Base-by-base conservation (phyloP, 1,140 invertebrate genomes). In the Sogatella furcifera region DNA sequence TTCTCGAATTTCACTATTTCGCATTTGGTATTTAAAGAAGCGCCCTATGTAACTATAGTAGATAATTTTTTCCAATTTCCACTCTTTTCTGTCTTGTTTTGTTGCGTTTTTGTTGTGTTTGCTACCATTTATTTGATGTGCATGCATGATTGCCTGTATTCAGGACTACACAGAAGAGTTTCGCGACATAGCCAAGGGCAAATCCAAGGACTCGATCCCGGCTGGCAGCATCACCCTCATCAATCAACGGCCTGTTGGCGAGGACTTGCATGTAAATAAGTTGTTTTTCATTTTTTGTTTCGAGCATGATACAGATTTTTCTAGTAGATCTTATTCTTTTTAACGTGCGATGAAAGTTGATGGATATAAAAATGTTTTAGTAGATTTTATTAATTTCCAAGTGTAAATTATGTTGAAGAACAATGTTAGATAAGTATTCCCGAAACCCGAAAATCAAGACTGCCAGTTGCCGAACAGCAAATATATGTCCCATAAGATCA, bases 161-260 rank as follows among this genome's bases (percentile, higher is more conserved):
- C 81, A 96, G 92, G 92, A 95, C 78, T 96, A 95, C 79, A 92
- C 88, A 65, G 92, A 96, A 81, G 92, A 96, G 77, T 95, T 96
- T 78, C 83, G 92, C 68, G 92, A 95, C 77, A 96, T 96, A 78
- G 86, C 88, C 69, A 95, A 95, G 78, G 89, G 90, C 72, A 93
- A 90, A 78, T 89, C 88, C 66, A 94, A 94, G 82, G 89, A 91
- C 76, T 84, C 89, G 65, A 80, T 91, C 68, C 88, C 89, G 62
- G 89, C 92, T 67, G 90, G 90, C 62, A 89, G 88, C 72, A 97
- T 98, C 76, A 97, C 91, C 59, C 84, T 98, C 67, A 94, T 98
- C 76, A 94, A 95, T 81, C 94, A 97, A 75, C 86, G 93, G 69
- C 88, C 89, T 62, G 93, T 97, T 70, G 86, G 86, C 76, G 92